A percentile compares a stretch with the other conserved stretches of the same genome.
phyloP scores from a whole-genome alignment of 2,888 invertebrate species.

The Itoplectis maculator region DNA sequence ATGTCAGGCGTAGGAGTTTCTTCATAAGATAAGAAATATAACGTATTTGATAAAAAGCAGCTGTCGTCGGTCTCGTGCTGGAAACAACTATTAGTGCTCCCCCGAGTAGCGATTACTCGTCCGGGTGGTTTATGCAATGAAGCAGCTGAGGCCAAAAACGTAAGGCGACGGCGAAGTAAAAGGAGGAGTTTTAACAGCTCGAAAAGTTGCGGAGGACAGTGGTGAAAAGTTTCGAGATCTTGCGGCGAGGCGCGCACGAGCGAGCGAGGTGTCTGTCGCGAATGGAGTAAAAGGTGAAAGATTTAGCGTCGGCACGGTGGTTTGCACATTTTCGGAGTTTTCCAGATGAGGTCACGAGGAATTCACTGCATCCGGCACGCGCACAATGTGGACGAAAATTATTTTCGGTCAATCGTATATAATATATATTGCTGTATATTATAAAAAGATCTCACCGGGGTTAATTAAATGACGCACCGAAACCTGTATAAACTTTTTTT shows the following conservation, averaged over 20 bases:
- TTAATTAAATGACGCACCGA: too few species aligned
- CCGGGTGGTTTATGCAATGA: background rate
- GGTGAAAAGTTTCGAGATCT: constrained; percentile 17
- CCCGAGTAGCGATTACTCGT: background rate
- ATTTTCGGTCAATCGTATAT: too few species aligned
- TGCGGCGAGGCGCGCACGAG: background rate
- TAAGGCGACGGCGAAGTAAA: background rate
- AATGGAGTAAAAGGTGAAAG: constrained; percentile 9
- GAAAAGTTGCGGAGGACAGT: background rate
- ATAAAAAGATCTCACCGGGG: too few species aligned
- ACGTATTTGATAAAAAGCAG: background rate
- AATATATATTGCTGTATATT: too few species aligned
- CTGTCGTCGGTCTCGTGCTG: background rate
- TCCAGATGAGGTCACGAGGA: constrained; percentile 21
- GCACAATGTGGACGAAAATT: background rate
- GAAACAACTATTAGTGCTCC: background rate
- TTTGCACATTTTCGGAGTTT: constrained; percentile 6
- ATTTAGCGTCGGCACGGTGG: constrained; percentile 3
- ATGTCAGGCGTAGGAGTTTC: background rate
- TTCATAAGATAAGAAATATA: background rate
- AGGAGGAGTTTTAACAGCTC: background rate
- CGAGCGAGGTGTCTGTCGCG: background rate
- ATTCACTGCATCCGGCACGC: background rate
- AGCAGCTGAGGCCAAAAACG: background rate
- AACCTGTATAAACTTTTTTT: too few species aligned